A percentile compares a stretch with the other conserved stretches of the same genome.
Evolutionary conservation across 2,888 invertebrate genomes (phyloP).

Genomic region (Amiota minor): DNA sequence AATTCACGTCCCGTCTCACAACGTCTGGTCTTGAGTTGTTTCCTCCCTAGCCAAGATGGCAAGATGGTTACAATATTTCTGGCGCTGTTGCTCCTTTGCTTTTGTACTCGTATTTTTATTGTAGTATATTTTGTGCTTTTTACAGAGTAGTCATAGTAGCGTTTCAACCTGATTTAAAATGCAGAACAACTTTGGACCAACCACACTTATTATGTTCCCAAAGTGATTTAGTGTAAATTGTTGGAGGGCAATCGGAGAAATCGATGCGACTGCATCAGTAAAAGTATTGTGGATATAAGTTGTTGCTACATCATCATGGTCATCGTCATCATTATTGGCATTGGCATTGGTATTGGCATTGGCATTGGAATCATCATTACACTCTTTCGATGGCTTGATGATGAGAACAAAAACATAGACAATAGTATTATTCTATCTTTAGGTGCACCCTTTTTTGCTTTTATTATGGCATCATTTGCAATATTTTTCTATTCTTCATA

Average conservation of each 20-base stretch:
- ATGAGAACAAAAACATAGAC: constrained; percentile 20
- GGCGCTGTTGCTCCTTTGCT: no score
- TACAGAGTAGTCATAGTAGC: no score
- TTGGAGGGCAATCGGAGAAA: constrained; percentile 54
- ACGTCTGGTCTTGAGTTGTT: neutral
- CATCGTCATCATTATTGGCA: neutral
- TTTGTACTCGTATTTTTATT: no score
- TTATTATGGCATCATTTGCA: constrained; percentile 4
- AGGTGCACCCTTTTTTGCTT: neutral
- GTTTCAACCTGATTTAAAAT: constrained; percentile 13
- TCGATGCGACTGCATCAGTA: neutral
- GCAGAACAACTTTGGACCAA: constrained; percentile 5
- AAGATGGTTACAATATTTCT: no score
- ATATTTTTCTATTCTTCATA: neutral
- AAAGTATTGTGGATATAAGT: neutral
- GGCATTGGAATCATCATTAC: neutral
- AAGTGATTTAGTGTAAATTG: constrained; percentile 68
- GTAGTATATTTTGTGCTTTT: no score
- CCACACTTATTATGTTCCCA: constrained; percentile 47
- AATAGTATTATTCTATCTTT: neutral
- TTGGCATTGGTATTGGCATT: neutral
- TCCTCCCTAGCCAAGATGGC: neutral
- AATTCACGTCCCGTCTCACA: neutral
- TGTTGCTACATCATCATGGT: neutral
- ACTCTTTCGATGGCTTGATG: neutral